Evolutionary conservation across 1,140 invertebrate genomes (phyloP).

Genomic region (Papilio polytes): DNA sequence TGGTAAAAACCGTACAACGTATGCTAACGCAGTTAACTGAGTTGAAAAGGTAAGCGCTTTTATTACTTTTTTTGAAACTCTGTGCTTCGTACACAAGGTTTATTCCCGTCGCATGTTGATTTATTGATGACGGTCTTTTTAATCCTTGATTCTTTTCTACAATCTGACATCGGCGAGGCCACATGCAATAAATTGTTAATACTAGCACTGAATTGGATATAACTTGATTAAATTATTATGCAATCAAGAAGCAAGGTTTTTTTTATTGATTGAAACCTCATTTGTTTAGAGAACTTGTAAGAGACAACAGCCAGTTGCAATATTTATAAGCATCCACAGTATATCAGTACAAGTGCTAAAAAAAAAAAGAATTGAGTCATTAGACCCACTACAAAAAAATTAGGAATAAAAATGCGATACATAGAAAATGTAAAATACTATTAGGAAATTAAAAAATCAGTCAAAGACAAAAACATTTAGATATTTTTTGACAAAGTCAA

Average conservation of each 20-base stretch:
- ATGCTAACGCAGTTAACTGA: not conserved
- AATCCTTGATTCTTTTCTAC: not conserved
- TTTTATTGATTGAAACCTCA: not conserved
- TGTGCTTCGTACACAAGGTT: not conserved
- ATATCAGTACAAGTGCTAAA: too few species aligned
- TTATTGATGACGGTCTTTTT: not conserved
- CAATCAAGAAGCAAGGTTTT: slow-evolving; percentile 8
- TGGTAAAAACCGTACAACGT: not conserved
- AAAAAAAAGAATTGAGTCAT: too few species aligned
- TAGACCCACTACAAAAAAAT: too few species aligned
- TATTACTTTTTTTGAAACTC: not conserved
- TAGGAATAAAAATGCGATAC: too few species aligned
- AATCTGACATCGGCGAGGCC: not conserved
- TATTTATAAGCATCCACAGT: too few species aligned
- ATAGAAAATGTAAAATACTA: too few species aligned
- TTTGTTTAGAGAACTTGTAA: not conserved
- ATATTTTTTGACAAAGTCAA: not conserved
- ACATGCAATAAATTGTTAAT: slow-evolving; percentile 1
- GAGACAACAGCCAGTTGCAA: not conserved
- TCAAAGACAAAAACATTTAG: too few species aligned
- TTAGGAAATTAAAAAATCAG: not conserved
- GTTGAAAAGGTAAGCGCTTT: not conserved
- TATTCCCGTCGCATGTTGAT: not conserved
- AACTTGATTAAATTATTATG: slow-evolving; percentile 4
- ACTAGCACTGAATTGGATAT: not conserved